phyloP scores from a whole-genome alignment of 2,113 vertebrate genomes.

The Isurus oxyrinchus region DNA sequence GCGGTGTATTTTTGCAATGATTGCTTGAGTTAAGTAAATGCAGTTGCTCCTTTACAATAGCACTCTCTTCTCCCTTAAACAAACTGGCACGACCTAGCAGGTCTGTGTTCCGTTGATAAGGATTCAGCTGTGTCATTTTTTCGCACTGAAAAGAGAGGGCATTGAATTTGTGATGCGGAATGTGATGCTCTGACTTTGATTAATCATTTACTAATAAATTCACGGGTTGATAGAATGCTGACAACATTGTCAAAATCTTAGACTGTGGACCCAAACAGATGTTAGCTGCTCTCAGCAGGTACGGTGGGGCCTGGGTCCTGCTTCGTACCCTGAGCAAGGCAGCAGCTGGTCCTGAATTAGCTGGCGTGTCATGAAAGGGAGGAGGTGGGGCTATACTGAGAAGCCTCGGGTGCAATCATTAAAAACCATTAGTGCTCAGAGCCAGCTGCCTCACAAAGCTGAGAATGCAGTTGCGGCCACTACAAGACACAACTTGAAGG shows the following conservation, averaged over 20 bases:
- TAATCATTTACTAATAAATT: constrained; percentile 24
- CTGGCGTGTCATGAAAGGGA: background rate
- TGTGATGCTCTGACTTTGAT: background rate
- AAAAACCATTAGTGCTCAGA: background rate
- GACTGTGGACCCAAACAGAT: background rate
- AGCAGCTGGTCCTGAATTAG: too few relatives aligned
- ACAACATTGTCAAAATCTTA: background rate
- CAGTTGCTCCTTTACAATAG: background rate
- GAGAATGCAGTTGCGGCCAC: background rate
- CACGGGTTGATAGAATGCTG: background rate
- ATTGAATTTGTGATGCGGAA: constrained; percentile 4
- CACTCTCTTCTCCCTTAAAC: background rate
- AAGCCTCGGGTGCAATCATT: background rate
- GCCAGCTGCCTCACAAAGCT: background rate
- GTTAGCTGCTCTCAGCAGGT: background rate
- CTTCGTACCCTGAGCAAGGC: too few relatives aligned
- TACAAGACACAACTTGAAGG: background rate
- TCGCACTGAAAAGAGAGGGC: background rate
- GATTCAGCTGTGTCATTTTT: background rate
- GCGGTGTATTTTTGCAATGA: background rate
- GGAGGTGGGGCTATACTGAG: background rate
- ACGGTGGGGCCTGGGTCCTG: background rate
- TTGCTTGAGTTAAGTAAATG: background rate
- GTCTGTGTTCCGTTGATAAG: background rate
- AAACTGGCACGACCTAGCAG: background rate